phyloP scores from a whole-genome alignment of 2,113 vertebrate genomes.

The Myotis yumanensis region DNA sequence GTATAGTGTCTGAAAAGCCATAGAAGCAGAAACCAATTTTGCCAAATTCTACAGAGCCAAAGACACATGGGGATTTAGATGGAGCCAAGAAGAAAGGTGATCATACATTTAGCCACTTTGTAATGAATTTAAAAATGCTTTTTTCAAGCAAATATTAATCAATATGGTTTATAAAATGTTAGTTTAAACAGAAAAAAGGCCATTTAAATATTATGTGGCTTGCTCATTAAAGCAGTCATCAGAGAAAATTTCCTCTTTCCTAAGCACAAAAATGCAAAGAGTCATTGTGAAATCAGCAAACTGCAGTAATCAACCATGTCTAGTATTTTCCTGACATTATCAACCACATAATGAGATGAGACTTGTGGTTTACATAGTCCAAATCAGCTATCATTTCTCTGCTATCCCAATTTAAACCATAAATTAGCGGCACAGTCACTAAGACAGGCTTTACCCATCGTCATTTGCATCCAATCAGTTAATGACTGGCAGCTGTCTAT shows the following conservation, averaged over 20 bases:
- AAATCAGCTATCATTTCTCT: conserved; percentile 68
- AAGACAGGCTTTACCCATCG: conserved; percentile 37
- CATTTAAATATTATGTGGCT: conserved; percentile 23
- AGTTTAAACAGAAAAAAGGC: not conserved
- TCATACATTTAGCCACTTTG: not conserved
- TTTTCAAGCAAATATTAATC: conserved; percentile 12
- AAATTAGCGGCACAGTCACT: conserved; percentile 60
- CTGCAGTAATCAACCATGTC: conserved; percentile 56
- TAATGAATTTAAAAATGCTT: not conserved
- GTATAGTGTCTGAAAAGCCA: not conserved
- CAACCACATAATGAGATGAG: conserved; percentile 54
- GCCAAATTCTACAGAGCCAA: not conserved
- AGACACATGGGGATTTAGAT: not conserved
- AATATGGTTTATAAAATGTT: conserved; percentile 23
- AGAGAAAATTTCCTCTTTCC: conserved; percentile 59
- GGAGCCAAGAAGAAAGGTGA: not conserved
- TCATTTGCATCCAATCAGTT: conserved; percentile 53
- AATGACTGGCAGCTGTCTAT: conserved; percentile 67
- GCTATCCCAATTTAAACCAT: conserved; percentile 42
- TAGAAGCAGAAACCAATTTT: not conserved
- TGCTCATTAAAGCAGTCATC: conserved; percentile 62
- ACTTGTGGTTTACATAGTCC: conserved; percentile 44
- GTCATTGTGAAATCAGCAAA: conserved; percentile 73
- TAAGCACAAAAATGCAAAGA: conserved; percentile 60
- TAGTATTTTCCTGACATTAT: conserved; percentile 69